Conservation (phyloP, 1,140 invertebrate species). For the Mactra quadrangularis region DNA sequence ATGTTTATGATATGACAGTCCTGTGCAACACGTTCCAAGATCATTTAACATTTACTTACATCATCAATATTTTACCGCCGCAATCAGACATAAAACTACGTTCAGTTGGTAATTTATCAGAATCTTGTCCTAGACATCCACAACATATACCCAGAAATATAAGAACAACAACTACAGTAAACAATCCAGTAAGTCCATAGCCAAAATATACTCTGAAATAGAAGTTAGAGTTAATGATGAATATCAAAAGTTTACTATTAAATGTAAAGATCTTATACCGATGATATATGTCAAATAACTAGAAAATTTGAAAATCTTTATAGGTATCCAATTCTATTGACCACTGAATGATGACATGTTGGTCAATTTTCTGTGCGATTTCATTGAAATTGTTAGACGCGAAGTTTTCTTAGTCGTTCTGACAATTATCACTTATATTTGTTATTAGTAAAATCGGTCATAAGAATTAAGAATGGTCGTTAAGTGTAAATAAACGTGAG, state of each 20-base stretch:
- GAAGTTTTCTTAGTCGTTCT: too few species aligned
- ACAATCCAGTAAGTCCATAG: slow-evolving; percentile 32
- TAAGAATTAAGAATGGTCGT: too few species aligned
- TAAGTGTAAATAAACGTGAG: too few species aligned
- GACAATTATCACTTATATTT: too few species aligned
- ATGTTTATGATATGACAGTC: too few species aligned
- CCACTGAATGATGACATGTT: neutral
- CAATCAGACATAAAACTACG: slow-evolving; percentile 33
- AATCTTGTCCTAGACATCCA: slow-evolving; percentile 47
- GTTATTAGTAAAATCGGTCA: too few species aligned
- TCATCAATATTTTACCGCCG: slow-evolving; percentile 32
- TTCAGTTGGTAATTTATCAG: slow-evolving; percentile 37
- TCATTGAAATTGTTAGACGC: too few species aligned
- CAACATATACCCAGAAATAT: slow-evolving; percentile 39
- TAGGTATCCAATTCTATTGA: neutral
- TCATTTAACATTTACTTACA: too few species aligned
- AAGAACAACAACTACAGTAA: slow-evolving; percentile 39
- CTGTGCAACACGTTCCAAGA: too few species aligned
- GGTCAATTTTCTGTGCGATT: too few species aligned
- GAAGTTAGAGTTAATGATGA: neutral
- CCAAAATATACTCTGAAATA: slow-evolving; percentile 50
- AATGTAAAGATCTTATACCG: neutral
- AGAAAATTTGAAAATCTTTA: neutral
- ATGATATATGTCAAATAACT: neutral
- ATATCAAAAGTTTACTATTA: neutral